These are phyloP conservation scores for Seira ritae DNA, from an alignment of 2,888 invertebrate species.

Conservation along the genomic window DNA sequence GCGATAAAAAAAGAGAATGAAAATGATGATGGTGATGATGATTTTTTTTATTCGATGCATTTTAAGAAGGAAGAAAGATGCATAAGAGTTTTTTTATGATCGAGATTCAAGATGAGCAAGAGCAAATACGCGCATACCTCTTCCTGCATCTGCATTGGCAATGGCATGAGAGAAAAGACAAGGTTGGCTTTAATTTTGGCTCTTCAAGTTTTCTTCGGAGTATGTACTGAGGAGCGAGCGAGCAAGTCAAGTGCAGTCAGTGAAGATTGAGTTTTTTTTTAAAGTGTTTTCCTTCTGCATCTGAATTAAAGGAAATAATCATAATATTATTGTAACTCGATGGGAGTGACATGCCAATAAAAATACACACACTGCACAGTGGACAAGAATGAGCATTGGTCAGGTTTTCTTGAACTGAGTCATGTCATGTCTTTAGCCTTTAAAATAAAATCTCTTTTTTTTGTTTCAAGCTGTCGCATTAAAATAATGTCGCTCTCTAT, in stretches of 20 bases:
- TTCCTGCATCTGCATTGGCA: constrained; percentile 6
- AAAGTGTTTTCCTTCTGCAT: too few species aligned
- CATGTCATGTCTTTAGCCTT: constrained; percentile 1
- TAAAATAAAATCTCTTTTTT: constrained; percentile 19
- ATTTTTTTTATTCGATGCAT: neutral
- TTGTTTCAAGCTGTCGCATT: constrained; percentile 28
- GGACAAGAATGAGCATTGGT: constrained; percentile 38
- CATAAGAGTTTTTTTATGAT: neutral
- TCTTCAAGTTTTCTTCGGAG: neutral
- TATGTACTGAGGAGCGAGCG: neutral
- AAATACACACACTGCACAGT: constrained; percentile 40
- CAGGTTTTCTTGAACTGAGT: constrained; percentile 19
- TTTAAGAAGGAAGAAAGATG: neutral
- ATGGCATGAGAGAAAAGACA: neutral
- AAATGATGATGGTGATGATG: constrained; percentile 31
- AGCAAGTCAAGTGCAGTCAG: too few species aligned
- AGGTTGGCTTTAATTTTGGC: too few species aligned
- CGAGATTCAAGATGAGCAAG: too few species aligned
- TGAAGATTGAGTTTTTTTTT: too few species aligned
- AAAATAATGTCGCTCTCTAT: constrained; percentile 25
- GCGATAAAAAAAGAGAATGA: constrained; percentile 47
- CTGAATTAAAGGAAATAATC: constrained; percentile 27
- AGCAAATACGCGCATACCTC: constrained; percentile 19
- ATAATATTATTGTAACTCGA: constrained; percentile 50
- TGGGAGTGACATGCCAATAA: constrained; percentile 63